Percentiles rank a stretch among this genome's conserved stretches.
These are phyloP conservation scores for Bedellia somnulentella DNA, from an alignment of 2,888 invertebrate genomes.

Conservation along the genomic window DNA sequence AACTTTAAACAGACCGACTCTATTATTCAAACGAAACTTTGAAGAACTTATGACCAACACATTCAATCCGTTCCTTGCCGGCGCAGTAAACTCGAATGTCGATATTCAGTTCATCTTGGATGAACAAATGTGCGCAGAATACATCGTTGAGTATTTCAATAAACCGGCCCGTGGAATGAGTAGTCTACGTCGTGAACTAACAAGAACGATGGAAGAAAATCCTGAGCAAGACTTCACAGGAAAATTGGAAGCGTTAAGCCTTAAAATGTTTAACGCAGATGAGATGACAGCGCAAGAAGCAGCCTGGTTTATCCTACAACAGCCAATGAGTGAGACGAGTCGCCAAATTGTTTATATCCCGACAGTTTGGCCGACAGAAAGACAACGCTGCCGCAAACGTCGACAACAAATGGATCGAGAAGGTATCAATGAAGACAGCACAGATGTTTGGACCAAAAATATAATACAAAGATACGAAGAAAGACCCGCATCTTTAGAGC, in stretches of 20 bases:
- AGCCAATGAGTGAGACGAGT: constrained; percentile 27
- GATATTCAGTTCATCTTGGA: too few species aligned
- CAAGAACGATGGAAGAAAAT: constrained; percentile 17
- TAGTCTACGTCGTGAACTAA: constrained; percentile 20
- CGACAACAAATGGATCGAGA: constrained; percentile 16
- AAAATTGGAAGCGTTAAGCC: constrained; percentile 14
- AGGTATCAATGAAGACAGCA: constrained; percentile 14
- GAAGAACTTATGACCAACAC: constrained; percentile 25
- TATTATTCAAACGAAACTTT: constrained; percentile 20
- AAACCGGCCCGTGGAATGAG: constrained; percentile 23
- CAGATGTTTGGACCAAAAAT: constrained; percentile 18
- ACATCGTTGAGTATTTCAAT: constrained; percentile 29
- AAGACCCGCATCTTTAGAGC: constrained; percentile 14
- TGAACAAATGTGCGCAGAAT: constrained; percentile 32
- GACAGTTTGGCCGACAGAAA: constrained; percentile 25
- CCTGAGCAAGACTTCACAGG: constrained; percentile 15
- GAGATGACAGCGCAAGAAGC: constrained; percentile 27
- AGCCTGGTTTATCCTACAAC: constrained; percentile 17
- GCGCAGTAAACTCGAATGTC: constrained; percentile 20
- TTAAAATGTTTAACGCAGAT: constrained; percentile 13
- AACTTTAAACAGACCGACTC: constrained; percentile 20
- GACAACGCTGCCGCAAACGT: constrained; percentile 17
- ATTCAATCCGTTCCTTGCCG: constrained; percentile 26
- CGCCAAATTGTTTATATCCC: constrained; percentile 20
- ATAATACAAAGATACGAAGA: constrained; percentile 17